These are phyloP conservation scores for Disparrhopalites patrizii DNA, from an alignment of 2,888 invertebrate genomes.

Conservation along the genomic window DNA sequence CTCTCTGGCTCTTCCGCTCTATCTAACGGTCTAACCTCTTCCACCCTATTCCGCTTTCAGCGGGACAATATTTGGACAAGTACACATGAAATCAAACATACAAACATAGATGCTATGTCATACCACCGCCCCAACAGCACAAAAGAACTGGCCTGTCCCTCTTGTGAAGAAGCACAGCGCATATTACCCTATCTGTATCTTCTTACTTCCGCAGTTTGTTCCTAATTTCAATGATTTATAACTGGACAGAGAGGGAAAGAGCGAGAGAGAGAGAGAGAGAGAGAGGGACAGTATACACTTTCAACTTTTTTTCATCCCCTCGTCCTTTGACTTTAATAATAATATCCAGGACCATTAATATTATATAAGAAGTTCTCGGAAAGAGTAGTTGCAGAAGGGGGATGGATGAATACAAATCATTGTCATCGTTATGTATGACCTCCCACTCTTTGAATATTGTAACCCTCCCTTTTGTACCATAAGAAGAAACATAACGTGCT, in stretches of 20 bases:
- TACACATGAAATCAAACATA: neutral
- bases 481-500: no score
- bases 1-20: no score
- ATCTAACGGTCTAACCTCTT: no score
- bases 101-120: neutral
- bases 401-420: neutral
- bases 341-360: conserved; percentile 12
- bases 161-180: no score
- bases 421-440: no score
- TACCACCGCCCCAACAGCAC: no score
- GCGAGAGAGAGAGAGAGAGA: conserved; percentile 2
- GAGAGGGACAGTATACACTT: neutral
- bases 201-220: neutral
- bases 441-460: no score
- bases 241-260: neutral
- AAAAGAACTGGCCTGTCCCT: no score
- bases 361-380: neutral
- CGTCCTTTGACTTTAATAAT: neutral
- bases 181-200: neutral
- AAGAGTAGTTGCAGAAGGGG: neutral
- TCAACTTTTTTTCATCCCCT: neutral
- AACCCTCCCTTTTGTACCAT: no score
- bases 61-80: no score
- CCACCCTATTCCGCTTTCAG: no score
- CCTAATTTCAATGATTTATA: conserved; percentile 23